Percentiles rank a stretch among this genome's conserved stretches.
phyloP scores from a whole-genome alignment of 1,140 invertebrate genomes.

The Macrobrachium rosenbergii region DNA sequence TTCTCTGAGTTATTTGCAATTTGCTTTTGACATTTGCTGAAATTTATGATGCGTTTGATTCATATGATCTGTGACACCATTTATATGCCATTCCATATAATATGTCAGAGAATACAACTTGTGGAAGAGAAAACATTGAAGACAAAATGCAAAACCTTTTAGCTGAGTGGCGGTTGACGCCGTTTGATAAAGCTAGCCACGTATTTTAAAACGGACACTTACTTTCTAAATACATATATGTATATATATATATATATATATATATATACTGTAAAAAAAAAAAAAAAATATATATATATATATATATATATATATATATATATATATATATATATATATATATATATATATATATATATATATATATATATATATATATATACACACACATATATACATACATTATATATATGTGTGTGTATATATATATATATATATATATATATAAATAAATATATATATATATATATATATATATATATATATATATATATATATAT shows the following conservation, averaged over 20 bases:
- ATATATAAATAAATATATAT: not conserved
- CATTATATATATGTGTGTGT: no score
- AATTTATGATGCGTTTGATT: no score
- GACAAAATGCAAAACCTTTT: no score
- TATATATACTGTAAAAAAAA: not conserved
- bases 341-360: not conserved
- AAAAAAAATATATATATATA: not conserved
- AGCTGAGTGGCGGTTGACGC: no score
- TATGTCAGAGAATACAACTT: no score
- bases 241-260: not conserved
- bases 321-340: not conserved
- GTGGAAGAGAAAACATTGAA: no score
- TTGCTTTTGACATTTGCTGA: no score
- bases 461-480: not conserved
- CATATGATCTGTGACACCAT: no score
- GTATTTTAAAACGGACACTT: no score
- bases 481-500: not conserved
- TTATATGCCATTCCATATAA: no score
- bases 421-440: constrained; percentile 9
- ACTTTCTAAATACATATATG: not conserved
- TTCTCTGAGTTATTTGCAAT: no score
- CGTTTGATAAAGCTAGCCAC: no score
- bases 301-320: not conserved
- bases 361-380: constrained; percentile 1
- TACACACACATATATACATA: not conserved